phyloP scores from a whole-genome alignment of 2,888 invertebrate genomes.

The Acleris emargana region DNA sequence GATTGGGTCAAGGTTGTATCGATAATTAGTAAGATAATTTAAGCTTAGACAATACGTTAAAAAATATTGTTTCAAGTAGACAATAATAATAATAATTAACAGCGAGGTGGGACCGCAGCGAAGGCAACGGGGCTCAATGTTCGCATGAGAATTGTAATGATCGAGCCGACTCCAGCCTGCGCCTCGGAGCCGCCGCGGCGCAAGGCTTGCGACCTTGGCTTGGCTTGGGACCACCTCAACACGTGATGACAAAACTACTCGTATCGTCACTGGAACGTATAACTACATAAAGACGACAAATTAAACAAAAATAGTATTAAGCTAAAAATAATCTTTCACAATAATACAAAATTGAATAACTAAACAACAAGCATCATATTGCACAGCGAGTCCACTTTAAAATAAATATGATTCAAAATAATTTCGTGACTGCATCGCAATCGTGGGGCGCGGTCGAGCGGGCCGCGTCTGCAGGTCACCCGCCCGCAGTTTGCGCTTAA shows the following conservation, averaged over 20 bases:
- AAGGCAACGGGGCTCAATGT: background rate
- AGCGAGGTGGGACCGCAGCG: constrained; percentile 34
- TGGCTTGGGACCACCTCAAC: constrained; percentile 33
- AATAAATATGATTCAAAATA: constrained; percentile 65
- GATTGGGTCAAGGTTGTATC: constrained; percentile 72
- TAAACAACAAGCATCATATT: constrained; percentile 81
- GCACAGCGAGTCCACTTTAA: constrained; percentile 80
- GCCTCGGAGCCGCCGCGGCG: background rate
- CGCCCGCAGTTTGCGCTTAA: constrained; percentile 48
- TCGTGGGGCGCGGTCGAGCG: constrained; percentile 4
- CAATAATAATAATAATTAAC: constrained; percentile 42
- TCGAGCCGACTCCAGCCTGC: background rate
- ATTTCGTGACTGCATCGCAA: constrained; percentile 48
- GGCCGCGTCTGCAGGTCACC: constrained; percentile 15
- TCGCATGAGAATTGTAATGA: background rate
- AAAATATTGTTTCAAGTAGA: constrained; percentile 59
- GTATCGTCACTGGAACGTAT: constrained; percentile 55
- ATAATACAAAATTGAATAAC: constrained; percentile 70
- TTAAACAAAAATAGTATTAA: constrained; percentile 55
- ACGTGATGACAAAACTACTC: constrained; percentile 48
- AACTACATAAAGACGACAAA: constrained; percentile 53
- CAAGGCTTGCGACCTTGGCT: background rate
- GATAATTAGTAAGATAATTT: constrained; percentile 46
- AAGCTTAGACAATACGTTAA: constrained; percentile 63
- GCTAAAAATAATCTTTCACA: constrained; percentile 53